Evolutionary conservation across 2,888 invertebrate species (phyloP).

Genomic region (Podabrus alpinus): DNA sequence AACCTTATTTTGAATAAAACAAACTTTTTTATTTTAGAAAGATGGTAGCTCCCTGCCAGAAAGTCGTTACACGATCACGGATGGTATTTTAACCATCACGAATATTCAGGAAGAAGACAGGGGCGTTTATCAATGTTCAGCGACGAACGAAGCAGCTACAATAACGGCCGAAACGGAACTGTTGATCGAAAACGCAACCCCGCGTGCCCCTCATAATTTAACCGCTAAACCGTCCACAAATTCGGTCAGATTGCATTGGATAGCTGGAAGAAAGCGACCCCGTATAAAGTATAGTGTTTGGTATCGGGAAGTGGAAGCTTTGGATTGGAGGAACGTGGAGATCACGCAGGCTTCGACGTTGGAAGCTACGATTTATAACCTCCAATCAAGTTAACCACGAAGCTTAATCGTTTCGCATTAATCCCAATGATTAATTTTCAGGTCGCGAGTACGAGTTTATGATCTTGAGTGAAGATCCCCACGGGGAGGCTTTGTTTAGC

Average conservation of each 20-base stretch:
- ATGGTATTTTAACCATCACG: conserved; percentile 82
- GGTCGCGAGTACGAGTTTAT: conserved; percentile 85
- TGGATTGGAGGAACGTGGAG: conserved; percentile 84
- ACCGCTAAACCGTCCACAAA: conserved; percentile 73
- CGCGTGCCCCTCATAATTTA: conserved; percentile 89
- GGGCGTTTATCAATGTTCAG: conserved; percentile 82
- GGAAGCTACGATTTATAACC: conserved; percentile 77
- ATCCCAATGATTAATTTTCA: conserved; percentile 30
- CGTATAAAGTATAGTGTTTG: conserved; percentile 84
- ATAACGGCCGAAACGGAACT: conserved; percentile 79
- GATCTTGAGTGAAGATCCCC: conserved; percentile 84
- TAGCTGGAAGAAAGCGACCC: conserved; percentile 77
- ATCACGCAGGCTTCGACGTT: conserved; percentile 73
- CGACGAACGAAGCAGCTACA: conserved; percentile 87
- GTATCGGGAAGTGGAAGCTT: conserved; percentile 76
- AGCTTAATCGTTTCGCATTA: not conserved
- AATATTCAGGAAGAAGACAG: conserved; percentile 83
- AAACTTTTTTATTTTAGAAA: conserved; percentile 60
- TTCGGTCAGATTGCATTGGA: conserved; percentile 81
- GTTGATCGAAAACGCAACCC: conserved; percentile 82
- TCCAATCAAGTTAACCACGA: conserved; percentile 64
- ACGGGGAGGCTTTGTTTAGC: conserved; percentile 90
- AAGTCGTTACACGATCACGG: conserved; percentile 69
- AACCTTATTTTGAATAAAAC: not conserved
- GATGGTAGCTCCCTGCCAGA: conserved; percentile 72